phyloP scores from a whole-genome alignment of 1,140 invertebrate species.

The Steinernema feltiae region DNA sequence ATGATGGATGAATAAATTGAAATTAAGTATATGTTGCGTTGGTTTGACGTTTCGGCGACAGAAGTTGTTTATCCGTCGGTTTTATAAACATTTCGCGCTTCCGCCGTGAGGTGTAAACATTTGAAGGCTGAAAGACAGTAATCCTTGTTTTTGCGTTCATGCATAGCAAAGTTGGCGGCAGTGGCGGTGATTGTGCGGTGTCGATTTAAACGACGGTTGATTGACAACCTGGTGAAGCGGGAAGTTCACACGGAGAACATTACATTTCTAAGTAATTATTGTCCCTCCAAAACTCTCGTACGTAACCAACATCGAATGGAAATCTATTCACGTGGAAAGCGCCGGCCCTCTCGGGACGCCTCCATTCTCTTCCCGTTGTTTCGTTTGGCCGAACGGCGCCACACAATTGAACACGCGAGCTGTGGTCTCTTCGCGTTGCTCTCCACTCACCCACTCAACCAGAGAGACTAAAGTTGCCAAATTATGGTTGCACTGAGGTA shows the following conservation, averaged over 20 bases:
- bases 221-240: neutral
- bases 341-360: neutral
- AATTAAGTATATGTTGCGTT: too few relatives aligned
- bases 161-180: neutral
- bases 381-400: neutral
- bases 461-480: slow-evolving; percentile 4
- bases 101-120: neutral
- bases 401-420: slow-evolving; percentile 1
- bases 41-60: too few relatives aligned
- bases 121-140: neutral
- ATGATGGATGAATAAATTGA: too few relatives aligned
- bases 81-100: neutral
- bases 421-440: neutral
- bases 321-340: slow-evolving; percentile 13
- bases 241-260: neutral
- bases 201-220: too few relatives aligned
- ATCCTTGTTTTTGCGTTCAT: neutral
- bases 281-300: neutral
- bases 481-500: slow-evolving; percentile 4
- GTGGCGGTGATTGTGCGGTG: too few relatives aligned
- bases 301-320: neutral
- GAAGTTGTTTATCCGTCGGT: too few relatives aligned
- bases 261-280: slow-evolving; percentile 12
- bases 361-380: neutral
- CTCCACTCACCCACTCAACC: neutral